Conservation (phyloP, 2,113 vertebrate species). For the Orycteropus afer region DNA sequence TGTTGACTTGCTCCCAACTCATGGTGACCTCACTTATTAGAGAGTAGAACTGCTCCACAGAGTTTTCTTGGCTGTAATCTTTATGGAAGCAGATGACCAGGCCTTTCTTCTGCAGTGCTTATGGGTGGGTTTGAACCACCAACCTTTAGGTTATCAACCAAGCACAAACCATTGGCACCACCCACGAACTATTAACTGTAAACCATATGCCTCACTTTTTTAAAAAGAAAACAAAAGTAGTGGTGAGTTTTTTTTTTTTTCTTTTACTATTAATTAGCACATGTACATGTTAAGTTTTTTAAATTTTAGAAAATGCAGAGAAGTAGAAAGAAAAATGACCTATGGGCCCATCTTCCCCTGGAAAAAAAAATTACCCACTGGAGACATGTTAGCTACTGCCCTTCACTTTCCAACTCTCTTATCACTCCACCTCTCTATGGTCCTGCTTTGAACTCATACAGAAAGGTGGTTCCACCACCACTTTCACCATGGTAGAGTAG, state of each 20-base stretch:
- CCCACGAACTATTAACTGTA: too few relatives aligned
- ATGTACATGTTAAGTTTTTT: background rate
- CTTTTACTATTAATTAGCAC: background rate
- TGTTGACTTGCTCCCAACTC: background rate
- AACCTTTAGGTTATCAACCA: background rate
- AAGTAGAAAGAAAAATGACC: slow-evolving; percentile 38
- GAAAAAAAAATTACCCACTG: slow-evolving; percentile 3
- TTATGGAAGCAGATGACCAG: background rate
- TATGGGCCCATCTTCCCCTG: background rate
- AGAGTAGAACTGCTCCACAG: background rate
- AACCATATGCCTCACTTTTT: background rate
- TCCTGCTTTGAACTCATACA: background rate
- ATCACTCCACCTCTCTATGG: background rate
- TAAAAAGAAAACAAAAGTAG: background rate
- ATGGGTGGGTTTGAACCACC: too few relatives aligned
- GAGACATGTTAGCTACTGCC: background rate
- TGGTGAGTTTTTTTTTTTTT: background rate
- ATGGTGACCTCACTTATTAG: background rate
- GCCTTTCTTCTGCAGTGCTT: too few relatives aligned
- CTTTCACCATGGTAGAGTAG: slow-evolving; percentile 32
- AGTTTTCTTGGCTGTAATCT: background rate
- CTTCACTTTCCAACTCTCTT: background rate
- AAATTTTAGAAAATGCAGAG: slow-evolving; percentile 31
- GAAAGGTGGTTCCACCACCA: background rate
- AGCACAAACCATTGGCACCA: background rate